A percentile compares a stretch with the other conserved stretches of the same genome.
These are phyloP conservation scores for Ophthalmolycus amberensis DNA, from an alignment of 2,113 vertebrate species.

Conservation along the genomic window DNA sequence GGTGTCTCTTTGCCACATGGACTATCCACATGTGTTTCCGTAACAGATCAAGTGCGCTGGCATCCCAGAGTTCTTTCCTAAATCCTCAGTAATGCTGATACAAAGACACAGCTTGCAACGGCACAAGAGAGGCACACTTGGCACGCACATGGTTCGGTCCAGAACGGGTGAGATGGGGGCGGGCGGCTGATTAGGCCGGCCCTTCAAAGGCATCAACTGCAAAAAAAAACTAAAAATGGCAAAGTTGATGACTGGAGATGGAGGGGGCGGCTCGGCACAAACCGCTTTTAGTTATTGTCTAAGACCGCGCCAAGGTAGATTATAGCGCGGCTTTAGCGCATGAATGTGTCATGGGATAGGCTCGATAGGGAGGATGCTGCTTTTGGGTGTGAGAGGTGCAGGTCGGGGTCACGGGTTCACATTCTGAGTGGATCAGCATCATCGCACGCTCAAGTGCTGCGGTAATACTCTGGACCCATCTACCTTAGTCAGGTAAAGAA, in stretches of 20 bases:
- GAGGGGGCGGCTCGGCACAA: background rate
- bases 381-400: constrained; percentile 66
- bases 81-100: constrained; percentile 55
- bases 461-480: constrained; percentile 68
- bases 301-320: constrained; percentile 64
- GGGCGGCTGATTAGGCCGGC: constrained; percentile 14
- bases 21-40: constrained; percentile 69
- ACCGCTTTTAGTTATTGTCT: constrained; percentile 36
- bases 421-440: constrained; percentile 76
- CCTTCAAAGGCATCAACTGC: constrained; percentile 41
- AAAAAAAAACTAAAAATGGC: constrained; percentile 18
- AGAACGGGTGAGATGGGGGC: constrained; percentile 8
- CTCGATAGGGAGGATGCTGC: constrained; percentile 53
- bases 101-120: constrained; percentile 52
- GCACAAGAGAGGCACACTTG: constrained; percentile 49
- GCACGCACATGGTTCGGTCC: constrained; percentile 27
- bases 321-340: constrained; percentile 51
- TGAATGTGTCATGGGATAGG: constrained; percentile 52
- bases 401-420: constrained; percentile 68
- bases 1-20: constrained; percentile 63
- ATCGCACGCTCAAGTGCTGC: constrained; percentile 67
- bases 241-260: constrained; percentile 32
- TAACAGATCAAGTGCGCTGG: constrained; percentile 56
- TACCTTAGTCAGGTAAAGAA: constrained; percentile 48
- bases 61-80: constrained; percentile 46